Evolutionary conservation across 2,888 invertebrate genomes (phyloP).

Genomic region (Pseudanteris insignis): DNA sequence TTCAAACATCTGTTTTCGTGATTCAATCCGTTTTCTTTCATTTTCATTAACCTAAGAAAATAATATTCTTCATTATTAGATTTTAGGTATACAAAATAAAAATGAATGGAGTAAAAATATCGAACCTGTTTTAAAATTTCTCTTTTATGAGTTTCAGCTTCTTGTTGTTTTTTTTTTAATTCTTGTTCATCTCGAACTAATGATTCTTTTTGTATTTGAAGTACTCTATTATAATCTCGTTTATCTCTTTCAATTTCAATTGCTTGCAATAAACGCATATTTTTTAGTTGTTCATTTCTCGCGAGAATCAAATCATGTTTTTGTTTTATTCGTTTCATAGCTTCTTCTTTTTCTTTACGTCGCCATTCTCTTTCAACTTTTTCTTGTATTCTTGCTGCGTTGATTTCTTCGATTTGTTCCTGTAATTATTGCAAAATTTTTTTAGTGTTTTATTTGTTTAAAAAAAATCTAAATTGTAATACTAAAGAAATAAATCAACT

Average conservation of each 20-base stretch:
- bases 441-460: too few species aligned
- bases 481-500: too few species aligned
- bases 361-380: conserved; percentile 78
- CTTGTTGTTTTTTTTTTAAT: conserved; percentile 60
- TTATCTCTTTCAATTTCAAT: conserved; percentile 75
- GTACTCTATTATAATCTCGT: conserved; percentile 71
- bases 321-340: conserved; percentile 70
- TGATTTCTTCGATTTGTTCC: conserved; percentile 69
- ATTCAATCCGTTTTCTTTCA: conserved; percentile 72
- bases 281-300: conserved; percentile 70
- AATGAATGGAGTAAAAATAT: neutral
- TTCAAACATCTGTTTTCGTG: conserved; percentile 72
- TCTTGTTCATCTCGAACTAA: conserved; percentile 69
- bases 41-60: conserved; percentile 71
- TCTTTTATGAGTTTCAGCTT: conserved; percentile 70
- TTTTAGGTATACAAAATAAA: conserved; percentile 1
- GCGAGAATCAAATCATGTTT: conserved; percentile 69
- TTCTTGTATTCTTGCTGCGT: conserved; percentile 69
- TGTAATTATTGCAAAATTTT: conserved; percentile 46
- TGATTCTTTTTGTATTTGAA: conserved; percentile 70
- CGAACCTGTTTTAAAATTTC: conserved; percentile 73
- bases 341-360: conserved; percentile 72
- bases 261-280: conserved; percentile 73
- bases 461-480: too few species aligned
- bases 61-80: conserved; percentile 3